A percentile compares a stretch with the other conserved stretches of the same genome.
These are phyloP conservation scores for Cheilosia variabilis DNA, from an alignment of 2,888 invertebrate genomes.

Conservation along the genomic window DNA sequence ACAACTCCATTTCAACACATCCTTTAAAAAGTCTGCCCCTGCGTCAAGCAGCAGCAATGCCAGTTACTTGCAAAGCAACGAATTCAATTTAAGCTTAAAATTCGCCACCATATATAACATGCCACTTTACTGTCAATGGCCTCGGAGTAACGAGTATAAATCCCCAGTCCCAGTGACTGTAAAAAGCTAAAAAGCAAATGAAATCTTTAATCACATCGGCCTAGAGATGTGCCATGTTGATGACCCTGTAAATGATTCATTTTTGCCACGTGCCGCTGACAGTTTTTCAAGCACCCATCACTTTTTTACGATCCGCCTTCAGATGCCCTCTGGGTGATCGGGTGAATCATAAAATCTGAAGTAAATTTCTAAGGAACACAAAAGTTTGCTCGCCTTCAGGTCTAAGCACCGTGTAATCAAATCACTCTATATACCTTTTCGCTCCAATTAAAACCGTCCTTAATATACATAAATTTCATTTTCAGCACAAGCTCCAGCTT, in stretches of 20 bases:
- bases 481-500: neutral
- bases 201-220: conserved; percentile 9
- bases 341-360: conserved; percentile 21
- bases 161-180: no score
- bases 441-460: conserved; percentile 50
- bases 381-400: conserved; percentile 21
- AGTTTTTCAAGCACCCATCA: neutral
- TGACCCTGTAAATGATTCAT: conserved; percentile 14
- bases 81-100: no score
- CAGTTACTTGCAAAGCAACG: no score
- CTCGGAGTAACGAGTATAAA: no score
- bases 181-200: conserved; percentile 9
- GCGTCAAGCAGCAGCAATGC: no score
- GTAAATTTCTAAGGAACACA: conserved; percentile 1
- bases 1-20: no score
- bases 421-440: conserved; percentile 40
- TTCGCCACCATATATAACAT: no score
- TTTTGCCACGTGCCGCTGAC: neutral
- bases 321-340: neutral
- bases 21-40: no score
- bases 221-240: neutral
- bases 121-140: neutral
- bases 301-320: neutral
- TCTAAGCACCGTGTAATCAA: conserved; percentile 21
- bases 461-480: conserved; percentile 25